Base-by-base conservation (phyloP, 2,113 vertebrate genomes). In the Salvelinus namaycush region DNA sequence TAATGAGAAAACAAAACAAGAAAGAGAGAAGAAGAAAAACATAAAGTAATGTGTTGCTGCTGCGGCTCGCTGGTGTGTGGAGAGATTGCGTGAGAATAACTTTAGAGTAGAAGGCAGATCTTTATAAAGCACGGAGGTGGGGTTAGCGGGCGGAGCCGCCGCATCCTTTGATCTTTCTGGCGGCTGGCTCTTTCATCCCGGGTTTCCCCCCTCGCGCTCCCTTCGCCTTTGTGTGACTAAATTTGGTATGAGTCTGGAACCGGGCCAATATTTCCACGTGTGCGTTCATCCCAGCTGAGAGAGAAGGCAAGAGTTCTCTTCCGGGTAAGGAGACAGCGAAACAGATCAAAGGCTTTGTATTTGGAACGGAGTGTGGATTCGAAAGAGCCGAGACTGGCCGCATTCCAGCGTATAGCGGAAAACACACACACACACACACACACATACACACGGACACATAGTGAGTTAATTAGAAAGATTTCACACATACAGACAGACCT, bases 341-440 rank as follows among this genome's bases (percentile, higher is more conserved):
- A 90, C 93, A 97, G 96, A 98, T 97, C 95, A 97, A 98, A 99
- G 96, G 93, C 93, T 94, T 95, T 91, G 95, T 93, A 95, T 95
- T 95, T 94, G 95, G 94, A 94, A 94, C 91, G 88, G 95, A 95
- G 95, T 93, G 95, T 88, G 95, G 93, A 92, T 93, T 95, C 93
- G 89, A 94, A 90, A 93, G 90, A 91, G 92, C 92, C 89, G 83
- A 88, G 93, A 89, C 93, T 97, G 97, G 96, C 94, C 84, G 84
- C 88, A 88, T 92, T 96, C 95, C 96, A 96, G 92, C 89, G 91
- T 92, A 89, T 89, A 93, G 93, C 94, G 93, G 94, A 92, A 93
- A 95, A 91, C 91, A 77, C 73, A 59, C 79, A 68, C 76, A 70
- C 22, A 27, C 62, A 24, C 24, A 72, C 48, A 66, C 29, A 29